Evolutionary conservation across 2,113 vertebrate genomes (phyloP).

Genomic region (Vimba vimba): DNA sequence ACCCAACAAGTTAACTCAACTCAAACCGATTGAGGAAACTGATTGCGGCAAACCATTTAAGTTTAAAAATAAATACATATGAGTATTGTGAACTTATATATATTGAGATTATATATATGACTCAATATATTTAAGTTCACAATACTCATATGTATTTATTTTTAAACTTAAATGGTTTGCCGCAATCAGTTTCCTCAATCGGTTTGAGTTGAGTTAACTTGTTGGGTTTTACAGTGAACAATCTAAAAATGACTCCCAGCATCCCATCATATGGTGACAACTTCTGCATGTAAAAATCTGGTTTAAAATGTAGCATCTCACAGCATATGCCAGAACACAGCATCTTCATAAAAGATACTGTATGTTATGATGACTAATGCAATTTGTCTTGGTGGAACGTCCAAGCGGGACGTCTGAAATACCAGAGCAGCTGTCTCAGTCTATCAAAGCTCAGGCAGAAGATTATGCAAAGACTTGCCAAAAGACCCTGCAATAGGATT

Average conservation of each 20-base stretch:
- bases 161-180: too few species aligned
- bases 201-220: too few species aligned
- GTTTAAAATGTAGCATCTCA: background rate
- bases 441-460: conserved; percentile 48
- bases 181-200: too few species aligned
- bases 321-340: background rate
- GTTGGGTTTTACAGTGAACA: too few species aligned
- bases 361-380: conserved; percentile 32
- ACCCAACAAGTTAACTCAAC: too few species aligned
- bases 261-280: background rate
- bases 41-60: too few species aligned
- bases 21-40: too few species aligned
- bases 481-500: conserved; percentile 8
- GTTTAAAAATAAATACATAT: too few species aligned
- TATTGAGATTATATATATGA: too few species aligned
- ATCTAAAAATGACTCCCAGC: background rate
- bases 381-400: conserved; percentile 5
- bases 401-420: conserved; percentile 28
- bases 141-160: too few species aligned
- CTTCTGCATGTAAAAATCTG: background rate
- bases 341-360: background rate
- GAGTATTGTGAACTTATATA: too few species aligned
- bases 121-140: too few species aligned
- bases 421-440: conserved; percentile 62
- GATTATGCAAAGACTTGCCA: conserved; percentile 53